Evolutionary conservation across 1,140 invertebrate species (phyloP).

Genomic region (Panagrolaimus sp.): DNA sequence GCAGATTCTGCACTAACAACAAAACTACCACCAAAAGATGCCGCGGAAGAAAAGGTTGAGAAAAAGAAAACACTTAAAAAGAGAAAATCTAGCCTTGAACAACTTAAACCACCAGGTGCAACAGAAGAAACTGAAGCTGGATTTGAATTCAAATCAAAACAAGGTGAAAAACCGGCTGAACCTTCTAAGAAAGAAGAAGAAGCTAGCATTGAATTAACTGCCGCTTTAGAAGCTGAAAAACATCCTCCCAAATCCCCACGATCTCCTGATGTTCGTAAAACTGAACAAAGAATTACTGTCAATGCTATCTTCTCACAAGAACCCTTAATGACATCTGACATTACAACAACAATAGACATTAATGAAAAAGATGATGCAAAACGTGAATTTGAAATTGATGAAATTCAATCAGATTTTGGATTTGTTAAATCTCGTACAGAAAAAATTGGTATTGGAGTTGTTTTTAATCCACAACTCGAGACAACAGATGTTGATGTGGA

Average conservation of each 20-base stretch:
- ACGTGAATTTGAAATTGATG: conserved; percentile 6
- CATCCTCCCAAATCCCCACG: neutral
- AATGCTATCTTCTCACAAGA: neutral
- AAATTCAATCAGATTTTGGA: conserved; percentile 2
- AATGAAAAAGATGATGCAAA: neutral
- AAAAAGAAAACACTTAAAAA: conserved; percentile 8
- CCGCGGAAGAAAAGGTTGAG: neutral
- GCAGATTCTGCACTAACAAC: neutral
- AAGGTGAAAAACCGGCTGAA: too few relatives aligned
- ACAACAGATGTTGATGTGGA: conserved; percentile 29
- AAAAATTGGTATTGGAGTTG: conserved; percentile 24
- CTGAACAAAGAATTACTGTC: neutral
- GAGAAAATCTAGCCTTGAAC: neutral
- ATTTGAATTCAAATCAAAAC: too few relatives aligned
- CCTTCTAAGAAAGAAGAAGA: too few relatives aligned
- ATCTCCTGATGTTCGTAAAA: neutral
- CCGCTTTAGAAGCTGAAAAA: neutral
- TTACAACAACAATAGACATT: neutral
- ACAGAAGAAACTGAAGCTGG: neutral
- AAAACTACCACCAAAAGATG: neutral
- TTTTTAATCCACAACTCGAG: conserved; percentile 24
- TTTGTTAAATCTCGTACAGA: conserved; percentile 23
- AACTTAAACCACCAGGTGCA: neutral
- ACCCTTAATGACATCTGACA: neutral
- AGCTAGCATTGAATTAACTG: too few relatives aligned